Evolutionary conservation across 2,113 vertebrate species (phyloP).

Genomic region (Sylvilagus bachmani): DNA sequence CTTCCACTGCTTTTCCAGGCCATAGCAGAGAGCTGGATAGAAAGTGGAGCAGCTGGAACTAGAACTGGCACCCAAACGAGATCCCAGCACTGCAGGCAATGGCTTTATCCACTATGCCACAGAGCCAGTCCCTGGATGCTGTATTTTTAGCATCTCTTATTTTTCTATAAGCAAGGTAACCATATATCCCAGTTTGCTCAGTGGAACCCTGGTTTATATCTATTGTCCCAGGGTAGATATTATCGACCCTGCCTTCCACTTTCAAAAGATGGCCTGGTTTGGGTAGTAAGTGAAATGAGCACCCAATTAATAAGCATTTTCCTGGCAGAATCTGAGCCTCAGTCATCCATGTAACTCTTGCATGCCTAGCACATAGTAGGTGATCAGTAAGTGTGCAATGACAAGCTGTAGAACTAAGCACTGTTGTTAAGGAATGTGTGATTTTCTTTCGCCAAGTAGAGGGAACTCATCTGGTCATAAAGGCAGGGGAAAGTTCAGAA

Average conservation of each 20-base stretch:
- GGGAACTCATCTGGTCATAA: background rate
- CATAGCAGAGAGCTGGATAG: no score
- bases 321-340: background rate
- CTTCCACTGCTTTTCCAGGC: no score
- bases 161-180: background rate
- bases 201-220: background rate
- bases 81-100: no score
- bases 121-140: no score
- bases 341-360: background rate
- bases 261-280: conserved; percentile 9
- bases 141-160: background rate
- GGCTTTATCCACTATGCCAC: no score
- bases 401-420: background rate
- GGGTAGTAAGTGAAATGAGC: background rate
- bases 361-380: background rate
- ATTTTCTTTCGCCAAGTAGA: background rate
- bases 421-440: background rate
- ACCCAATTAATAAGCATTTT: background rate
- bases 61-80: no score
- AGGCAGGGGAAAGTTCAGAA: conserved; percentile 21
- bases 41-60: no score
- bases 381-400: background rate
- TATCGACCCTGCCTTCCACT: background rate
- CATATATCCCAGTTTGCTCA: background rate
- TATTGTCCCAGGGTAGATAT: background rate